phyloP scores from a whole-genome alignment of 2,888 invertebrate species.

The Unio delphinus region DNA sequence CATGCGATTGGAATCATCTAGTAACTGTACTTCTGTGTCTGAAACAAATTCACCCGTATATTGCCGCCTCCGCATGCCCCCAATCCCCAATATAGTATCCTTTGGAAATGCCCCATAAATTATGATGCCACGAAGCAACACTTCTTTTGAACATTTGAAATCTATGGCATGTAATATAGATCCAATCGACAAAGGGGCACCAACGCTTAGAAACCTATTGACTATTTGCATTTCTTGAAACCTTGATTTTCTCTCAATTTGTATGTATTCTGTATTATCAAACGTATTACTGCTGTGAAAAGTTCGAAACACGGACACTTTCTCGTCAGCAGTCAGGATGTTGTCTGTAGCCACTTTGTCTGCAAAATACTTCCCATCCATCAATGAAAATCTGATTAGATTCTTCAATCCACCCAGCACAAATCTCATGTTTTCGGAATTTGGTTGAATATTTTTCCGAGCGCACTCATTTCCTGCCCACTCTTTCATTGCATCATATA shows the following conservation, averaged over 20 bases:
- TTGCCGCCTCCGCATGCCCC: too few species aligned
- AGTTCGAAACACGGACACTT: conserved; percentile 28
- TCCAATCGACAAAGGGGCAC: too few species aligned
- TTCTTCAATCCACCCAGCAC: conserved; percentile 50
- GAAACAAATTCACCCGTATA: too few species aligned
- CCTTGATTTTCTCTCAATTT: too few species aligned
- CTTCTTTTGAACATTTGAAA: conserved; percentile 25
- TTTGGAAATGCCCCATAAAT: too few species aligned
- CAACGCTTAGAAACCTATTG: too few species aligned
- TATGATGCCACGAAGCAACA: conserved; percentile 10
- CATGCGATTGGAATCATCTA: too few species aligned
- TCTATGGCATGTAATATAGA: conserved; percentile 11
- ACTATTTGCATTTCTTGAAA: too few species aligned
- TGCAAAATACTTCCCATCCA: conserved; percentile 42
- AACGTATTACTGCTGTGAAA: conserved; percentile 20
- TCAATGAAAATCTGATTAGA: conserved; percentile 53
- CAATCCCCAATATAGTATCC: too few species aligned
- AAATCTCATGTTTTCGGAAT: conserved; percentile 41
- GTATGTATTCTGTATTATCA: too few species aligned
- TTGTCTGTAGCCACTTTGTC: conserved; percentile 35
- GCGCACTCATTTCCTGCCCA: conserved; percentile 58
- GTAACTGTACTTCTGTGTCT: too few species aligned
- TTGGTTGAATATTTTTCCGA: conserved; percentile 38
- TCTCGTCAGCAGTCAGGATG: conserved; percentile 30
- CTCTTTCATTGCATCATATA: conserved; percentile 40